Evolutionary conservation across 64 coral and sea anemone genomes (phyloP).

Genomic region (Stichodactyla helianthus): DNA sequence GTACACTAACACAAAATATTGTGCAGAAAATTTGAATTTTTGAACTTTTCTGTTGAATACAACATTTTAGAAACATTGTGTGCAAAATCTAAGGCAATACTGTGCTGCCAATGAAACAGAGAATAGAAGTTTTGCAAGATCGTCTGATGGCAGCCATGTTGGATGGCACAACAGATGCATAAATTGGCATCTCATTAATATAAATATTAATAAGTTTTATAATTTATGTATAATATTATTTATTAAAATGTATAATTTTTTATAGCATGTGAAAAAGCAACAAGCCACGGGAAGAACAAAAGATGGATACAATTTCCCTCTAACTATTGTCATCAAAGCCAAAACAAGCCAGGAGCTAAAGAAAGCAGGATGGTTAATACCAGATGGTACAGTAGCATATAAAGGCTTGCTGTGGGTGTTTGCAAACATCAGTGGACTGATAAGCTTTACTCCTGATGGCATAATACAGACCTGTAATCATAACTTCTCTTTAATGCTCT

Average conservation of each 20-base stretch:
- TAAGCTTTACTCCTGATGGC: conserved; percentile 72
- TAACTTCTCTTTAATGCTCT: conserved; percentile 86
- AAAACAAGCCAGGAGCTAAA: conserved; percentile 58
- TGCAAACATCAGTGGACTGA: conserved; percentile 90
- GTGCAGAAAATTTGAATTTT: too few relatives aligned
- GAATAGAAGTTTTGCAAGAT: too few relatives aligned
- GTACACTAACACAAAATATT: not conserved
- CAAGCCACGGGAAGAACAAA: conserved; percentile 87
- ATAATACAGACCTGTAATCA: conserved; percentile 81
- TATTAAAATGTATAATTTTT: not conserved
- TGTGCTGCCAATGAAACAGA: too few relatives aligned
- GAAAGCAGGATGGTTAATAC: conserved; percentile 26
- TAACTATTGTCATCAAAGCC: conserved; percentile 66
- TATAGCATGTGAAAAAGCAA: conserved; percentile 61
- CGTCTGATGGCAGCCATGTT: too few relatives aligned
- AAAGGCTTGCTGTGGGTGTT: conserved; percentile 88
- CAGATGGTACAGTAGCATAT: conserved; percentile 30
- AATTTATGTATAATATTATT: not conserved
- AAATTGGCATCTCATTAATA: too few relatives aligned
- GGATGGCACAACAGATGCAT: not conserved
- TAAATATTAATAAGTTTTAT: too few relatives aligned
- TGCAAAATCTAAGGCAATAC: too few relatives aligned
- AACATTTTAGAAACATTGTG: too few relatives aligned
- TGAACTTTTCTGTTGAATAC: too few relatives aligned
- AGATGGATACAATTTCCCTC: conserved; percentile 83